Conservation (phyloP, 2,797 vertebrate genomes). For the Sebastes wilsoni region DNA sequence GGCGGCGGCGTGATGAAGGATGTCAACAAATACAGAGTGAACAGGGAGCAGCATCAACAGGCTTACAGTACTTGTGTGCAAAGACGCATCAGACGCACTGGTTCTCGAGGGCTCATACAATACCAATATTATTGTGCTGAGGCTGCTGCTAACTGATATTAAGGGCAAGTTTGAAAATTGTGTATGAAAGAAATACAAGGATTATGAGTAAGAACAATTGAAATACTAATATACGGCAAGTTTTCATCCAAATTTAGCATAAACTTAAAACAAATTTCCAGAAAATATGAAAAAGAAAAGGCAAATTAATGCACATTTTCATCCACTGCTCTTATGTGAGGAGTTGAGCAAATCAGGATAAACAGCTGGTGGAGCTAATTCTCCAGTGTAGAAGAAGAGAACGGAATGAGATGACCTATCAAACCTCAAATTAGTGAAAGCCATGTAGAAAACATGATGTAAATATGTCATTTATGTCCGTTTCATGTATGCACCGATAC, state of each 20-base stretch:
- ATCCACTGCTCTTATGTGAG: neutral
- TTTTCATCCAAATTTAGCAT: neutral
- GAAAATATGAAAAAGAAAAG: too few species aligned
- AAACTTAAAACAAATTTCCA: neutral
- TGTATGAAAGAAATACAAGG: neutral
- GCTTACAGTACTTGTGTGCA: neutral
- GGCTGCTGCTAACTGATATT: neutral
- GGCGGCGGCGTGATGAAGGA: constrained; percentile 18
- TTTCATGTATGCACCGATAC: too few species aligned
- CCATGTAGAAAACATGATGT: neutral
- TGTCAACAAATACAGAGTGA: constrained; percentile 13
- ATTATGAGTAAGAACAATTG: neutral
- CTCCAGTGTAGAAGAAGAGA: neutral
- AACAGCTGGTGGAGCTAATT: neutral
- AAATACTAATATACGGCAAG: neutral
- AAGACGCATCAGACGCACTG: neutral
- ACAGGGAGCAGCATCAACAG: neutral
- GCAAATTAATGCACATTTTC: neutral
- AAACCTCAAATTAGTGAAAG: neutral
- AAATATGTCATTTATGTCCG: neutral
- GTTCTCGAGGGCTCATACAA: neutral
- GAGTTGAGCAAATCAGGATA: neutral
- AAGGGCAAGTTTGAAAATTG: neutral
- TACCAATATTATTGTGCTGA: neutral
- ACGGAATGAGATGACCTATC: neutral